Conservation (phyloP, 2,797 vertebrate species). For the Diglossa cyanea region DNA sequence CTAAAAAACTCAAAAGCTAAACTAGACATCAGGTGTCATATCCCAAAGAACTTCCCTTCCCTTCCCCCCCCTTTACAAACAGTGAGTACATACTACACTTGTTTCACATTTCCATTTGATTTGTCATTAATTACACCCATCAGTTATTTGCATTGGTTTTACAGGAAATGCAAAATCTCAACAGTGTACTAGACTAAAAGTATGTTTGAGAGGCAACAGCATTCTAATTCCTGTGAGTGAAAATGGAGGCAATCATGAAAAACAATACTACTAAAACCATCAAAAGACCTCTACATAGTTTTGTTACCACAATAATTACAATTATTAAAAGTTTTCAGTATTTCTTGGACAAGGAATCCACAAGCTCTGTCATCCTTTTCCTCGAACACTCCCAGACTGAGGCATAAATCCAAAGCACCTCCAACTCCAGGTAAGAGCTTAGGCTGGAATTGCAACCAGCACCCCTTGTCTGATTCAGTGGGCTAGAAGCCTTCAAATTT, state of each 20-base stretch:
- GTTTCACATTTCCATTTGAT: not conserved
- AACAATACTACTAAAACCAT: not conserved
- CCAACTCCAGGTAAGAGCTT: not conserved
- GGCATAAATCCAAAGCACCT: not conserved
- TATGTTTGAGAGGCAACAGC: not conserved
- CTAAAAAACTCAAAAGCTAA: not conserved
- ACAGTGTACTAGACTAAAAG: not conserved
- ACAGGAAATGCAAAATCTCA: not conserved
- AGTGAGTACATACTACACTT: not conserved
- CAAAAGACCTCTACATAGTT: not conserved
- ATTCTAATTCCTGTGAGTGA: not conserved
- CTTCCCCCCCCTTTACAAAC: not conserved
- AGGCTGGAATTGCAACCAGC: not conserved
- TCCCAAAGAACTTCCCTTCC: not conserved
- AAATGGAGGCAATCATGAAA: not conserved
- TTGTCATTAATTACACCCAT: not conserved
- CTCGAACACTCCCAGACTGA: not conserved
- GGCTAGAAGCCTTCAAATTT: not conserved
- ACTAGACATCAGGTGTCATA: not conserved
- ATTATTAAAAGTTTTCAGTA: not conserved
- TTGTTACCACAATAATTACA: not conserved
- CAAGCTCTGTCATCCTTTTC: not conserved
- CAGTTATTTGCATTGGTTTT: not conserved
- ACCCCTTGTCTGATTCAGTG: not conserved
- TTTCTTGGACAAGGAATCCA: not conserved